Base-by-base conservation (phyloP, 2,888 invertebrate species). In the Hirtodrosophila histrioides region DNA sequence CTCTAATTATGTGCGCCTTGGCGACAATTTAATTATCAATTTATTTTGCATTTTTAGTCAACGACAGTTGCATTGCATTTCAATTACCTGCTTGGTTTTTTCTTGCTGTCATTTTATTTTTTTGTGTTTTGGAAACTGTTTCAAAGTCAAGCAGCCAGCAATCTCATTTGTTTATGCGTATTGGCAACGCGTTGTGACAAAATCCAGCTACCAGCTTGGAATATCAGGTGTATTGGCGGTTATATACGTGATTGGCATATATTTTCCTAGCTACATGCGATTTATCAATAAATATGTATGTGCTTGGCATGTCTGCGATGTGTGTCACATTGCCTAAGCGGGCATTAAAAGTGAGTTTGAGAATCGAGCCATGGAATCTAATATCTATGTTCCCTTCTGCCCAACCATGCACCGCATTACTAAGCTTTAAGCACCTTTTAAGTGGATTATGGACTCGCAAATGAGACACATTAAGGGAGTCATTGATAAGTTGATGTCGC, bases 181-280 rank as follows among this genome's bases (percentile, higher is more conserved):
- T 62, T 82, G 83, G 46, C 71, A 82, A 76, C 84, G 78, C 64
- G 48, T 71, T 88, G 83, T 88, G 88, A 67, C 86, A 82, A 88
- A 88, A 86, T 64, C 45, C 62, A 69, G 73, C 71, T 61, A 65
- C 56, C 49, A 58, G 37, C 37, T 46, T 40, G 48, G 49, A 54
- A 69, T 45, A 75, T 82, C 83, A 88, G 77, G 84, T 76, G 86
- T 67, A 82, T 68, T 68, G 66, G 54, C 71, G 62, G 71, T 44
- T 85, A 71, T 46, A 69, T 70, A 86, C 83, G 86, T 84, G 88
- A 74, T 80, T 84, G 72, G 88, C 85, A 88, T 84, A 64, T 48
- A 68, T 76, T 58, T 27, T 68, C 29, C 24, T 23, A 37, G 7
- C 23, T 40, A 55, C 70, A 71, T 84, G 86, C 86, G 72, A 69